Percentiles rank a stretch among this genome's conserved stretches.
phyloP scores from a whole-genome alignment of 2,888 invertebrate genomes.

The Halocaridina rubra region DNA sequence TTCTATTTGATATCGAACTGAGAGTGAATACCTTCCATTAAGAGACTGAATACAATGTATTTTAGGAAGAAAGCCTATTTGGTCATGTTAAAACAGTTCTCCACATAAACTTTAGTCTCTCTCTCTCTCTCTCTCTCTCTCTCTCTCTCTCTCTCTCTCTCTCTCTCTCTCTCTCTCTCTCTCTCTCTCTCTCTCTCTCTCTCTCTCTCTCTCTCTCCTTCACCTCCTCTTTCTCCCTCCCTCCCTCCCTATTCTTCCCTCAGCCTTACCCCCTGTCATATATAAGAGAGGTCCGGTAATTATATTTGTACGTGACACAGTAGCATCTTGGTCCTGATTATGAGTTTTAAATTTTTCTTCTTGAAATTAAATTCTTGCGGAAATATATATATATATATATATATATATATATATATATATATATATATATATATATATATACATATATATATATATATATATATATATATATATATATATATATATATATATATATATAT shows the following conservation, averaged over 20 bases:
- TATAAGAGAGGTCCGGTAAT: not conserved
- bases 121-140: slow-evolving; percentile 27
- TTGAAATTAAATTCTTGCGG: not conserved
- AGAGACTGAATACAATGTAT: not conserved
- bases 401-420: not conserved
- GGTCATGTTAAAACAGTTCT: too few species aligned
- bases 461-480: slow-evolving; percentile 1
- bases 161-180: slow-evolving; percentile 1
- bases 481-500: not conserved
- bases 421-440: not conserved
- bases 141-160: slow-evolving; percentile 13
- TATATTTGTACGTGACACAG: too few species aligned
- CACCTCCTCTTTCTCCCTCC: not conserved
- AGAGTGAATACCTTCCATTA: not conserved
- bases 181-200: not conserved
- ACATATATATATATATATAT: not conserved
- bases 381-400: not conserved
- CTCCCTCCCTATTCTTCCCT: not conserved
- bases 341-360: not conserved
- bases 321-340: not conserved
- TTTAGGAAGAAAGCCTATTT: not conserved
- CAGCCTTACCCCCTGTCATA: not conserved
- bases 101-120: not conserved
- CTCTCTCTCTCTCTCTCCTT: not conserved
- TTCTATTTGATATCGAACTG: not conserved